Evolutionary conservation across 2,113 vertebrate genomes (phyloP), one percentile per base, ranked within the genome.

Genomic region (Xerus inauris): DNA sequence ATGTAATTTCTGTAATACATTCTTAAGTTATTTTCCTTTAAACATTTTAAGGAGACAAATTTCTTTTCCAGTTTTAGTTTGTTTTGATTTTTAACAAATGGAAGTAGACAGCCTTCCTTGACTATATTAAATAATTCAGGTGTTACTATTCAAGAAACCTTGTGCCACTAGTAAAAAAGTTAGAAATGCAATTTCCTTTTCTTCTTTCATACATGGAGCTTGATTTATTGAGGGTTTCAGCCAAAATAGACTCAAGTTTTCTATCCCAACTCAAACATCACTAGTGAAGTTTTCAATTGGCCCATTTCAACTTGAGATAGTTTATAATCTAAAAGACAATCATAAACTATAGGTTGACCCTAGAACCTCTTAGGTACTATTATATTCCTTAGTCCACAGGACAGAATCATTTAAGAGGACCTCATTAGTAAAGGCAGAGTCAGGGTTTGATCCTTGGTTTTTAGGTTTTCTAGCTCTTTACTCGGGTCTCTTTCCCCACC

Each of bases 401-500:
- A 85, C 11, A 89, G 92, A 93, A 80, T 87, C 13, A n/a, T 73
- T 62, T 77, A 73, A 95, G 26, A 84, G 40, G 14, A 38, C 59
- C 47, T 92, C 57, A 94, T 54, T 89, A 91, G 49, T 90, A 96
- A 87, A 67, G 19, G 9, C 57, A 72, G 32, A 75, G 32, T 87
- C 93, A 97, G 4, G 28, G 19, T 24, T 94, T 93, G 13, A 90
- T 81, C 59, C 22, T 20, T 16, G n/a, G 28, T 51, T 95, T 94
- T 90, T 32, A 83, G n/a, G 26, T 77, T 97, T 96, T 87, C 59
- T 91, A 79, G 47, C 14, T 95, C 35, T 93, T 95, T n/a, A 77
- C 40, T 87, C 20, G 59, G 20, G 77, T 62, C 11, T 83, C 14
- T 89, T 91, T 94, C 26, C 45, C 22, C 1, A 73, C 32, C 26